These are phyloP conservation scores for Rhingia rostrata DNA, from an alignment of 2,888 invertebrate genomes.

Conservation along the genomic window DNA sequence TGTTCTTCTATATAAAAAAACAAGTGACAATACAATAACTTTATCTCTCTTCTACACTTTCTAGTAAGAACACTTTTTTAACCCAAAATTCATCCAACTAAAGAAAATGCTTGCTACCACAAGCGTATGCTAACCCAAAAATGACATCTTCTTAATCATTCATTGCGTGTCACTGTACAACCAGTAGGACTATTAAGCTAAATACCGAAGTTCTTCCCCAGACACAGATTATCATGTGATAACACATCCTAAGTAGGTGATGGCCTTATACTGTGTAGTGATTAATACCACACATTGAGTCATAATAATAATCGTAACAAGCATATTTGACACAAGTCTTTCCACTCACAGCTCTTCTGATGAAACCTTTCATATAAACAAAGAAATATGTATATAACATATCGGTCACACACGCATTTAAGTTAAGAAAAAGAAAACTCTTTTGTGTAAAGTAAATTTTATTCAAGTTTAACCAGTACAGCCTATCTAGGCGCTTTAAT, in stretches of 20 bases:
- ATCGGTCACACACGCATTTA: constrained; percentile 7
- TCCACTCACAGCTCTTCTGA: neutral
- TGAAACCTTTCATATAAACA: neutral
- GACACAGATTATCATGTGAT: constrained; percentile 53
- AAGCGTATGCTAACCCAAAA: neutral
- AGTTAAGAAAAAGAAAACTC: constrained; percentile 4
- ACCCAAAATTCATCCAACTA: neutral
- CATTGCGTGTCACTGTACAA: constrained; percentile 23
- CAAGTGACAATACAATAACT: too few species aligned
- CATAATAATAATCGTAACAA: constrained; percentile 44
- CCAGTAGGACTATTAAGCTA: constrained; percentile 54
- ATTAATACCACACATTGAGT: constrained; percentile 40
- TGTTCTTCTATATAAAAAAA: too few species aligned
- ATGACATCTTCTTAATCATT: constrained; percentile 25
- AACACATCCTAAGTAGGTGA: constrained; percentile 37
- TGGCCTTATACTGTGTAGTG: constrained; percentile 27
- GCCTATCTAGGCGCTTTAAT: too few species aligned
- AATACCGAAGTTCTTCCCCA: constrained; percentile 39
- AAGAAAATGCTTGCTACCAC: neutral
- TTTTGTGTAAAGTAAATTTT: constrained; percentile 48
- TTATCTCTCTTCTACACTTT: too few species aligned
- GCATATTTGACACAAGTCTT: constrained; percentile 19
- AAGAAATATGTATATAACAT: constrained; percentile 1
- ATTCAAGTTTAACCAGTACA: constrained; percentile 52
- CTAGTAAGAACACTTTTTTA: too few species aligned